Conservation (phyloP, 2,797 vertebrate species). For the Lithobates sylvaticus region DNA sequence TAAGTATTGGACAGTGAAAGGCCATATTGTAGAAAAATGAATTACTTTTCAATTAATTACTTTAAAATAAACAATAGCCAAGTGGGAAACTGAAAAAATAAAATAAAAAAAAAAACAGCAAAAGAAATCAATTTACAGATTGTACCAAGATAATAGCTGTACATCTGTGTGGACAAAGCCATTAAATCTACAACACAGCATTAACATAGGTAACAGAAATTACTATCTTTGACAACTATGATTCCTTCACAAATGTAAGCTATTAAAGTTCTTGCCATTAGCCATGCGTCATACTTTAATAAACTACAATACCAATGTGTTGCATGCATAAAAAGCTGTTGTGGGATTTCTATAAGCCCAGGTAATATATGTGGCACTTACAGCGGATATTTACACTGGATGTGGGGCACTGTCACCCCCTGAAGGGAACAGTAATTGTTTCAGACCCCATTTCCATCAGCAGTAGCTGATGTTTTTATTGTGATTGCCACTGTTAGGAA, state of each 20-base stretch:
- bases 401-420: not conserved
- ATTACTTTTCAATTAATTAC: too few relatives aligned
- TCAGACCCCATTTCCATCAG: constrained; percentile 24
- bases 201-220: not conserved
- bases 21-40: too few relatives aligned
- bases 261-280: not conserved
- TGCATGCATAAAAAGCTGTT: not conserved
- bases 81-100: not conserved
- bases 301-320: constrained; percentile 5
- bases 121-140: not conserved
- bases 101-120: not conserved
- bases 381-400: constrained; percentile 1
- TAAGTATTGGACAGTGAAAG: too few relatives aligned
- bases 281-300: not conserved
- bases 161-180: not conserved
- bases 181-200: not conserved
- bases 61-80: too few relatives aligned
- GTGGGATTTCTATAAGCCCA: not conserved
- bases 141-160: not conserved
- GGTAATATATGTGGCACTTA: not conserved
- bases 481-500: constrained; percentile 32
- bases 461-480: constrained; percentile 33
- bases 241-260: not conserved
- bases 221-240: not conserved
- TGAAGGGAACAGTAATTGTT: not conserved